Percentiles rank a stretch among this genome's conserved stretches.
These are phyloP conservation scores for Sesia bembeciformis DNA, from an alignment of 2,888 invertebrate genomes.

Conservation along the genomic window DNA sequence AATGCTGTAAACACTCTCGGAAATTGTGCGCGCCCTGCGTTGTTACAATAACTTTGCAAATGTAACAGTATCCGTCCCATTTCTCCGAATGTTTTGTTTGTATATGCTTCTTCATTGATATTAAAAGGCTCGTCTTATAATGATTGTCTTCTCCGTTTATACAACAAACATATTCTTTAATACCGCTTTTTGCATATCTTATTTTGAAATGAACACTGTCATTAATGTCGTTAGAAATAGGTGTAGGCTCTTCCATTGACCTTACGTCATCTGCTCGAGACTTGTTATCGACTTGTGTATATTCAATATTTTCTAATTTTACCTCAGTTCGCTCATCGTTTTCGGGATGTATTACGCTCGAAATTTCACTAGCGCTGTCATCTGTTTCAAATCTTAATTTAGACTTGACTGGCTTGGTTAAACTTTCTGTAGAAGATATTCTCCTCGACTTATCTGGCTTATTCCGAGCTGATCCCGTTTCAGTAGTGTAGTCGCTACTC, in stretches of 20 bases:
- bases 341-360: background rate
- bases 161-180: constrained; percentile 56
- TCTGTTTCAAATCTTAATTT: constrained; percentile 53
- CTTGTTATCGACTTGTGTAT: constrained; percentile 8
- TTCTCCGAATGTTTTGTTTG: constrained; percentile 49
- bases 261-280: background rate
- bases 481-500: constrained; percentile 10
- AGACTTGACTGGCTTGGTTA: constrained; percentile 21
- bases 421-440: constrained; percentile 1
- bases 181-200: constrained; percentile 28
- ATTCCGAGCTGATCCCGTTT: constrained; percentile 5
- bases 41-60: constrained; percentile 63
- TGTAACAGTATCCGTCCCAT: constrained; percentile 74
- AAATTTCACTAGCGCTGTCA: constrained; percentile 18
- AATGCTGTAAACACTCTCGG: constrained; percentile 55
- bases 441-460: background rate
- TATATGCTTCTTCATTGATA: constrained; percentile 61
- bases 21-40: constrained; percentile 44
- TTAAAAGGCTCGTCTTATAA: constrained; percentile 50
- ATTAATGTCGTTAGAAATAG: constrained; percentile 13
- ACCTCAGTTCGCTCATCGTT: background rate
- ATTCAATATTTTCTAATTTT: constrained; percentile 2
- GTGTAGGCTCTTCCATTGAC: background rate
- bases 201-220: constrained; percentile 52
- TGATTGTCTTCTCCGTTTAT: constrained; percentile 46